Evolutionary conservation across 2,113 vertebrate genomes (phyloP).

Genomic region (Pyxicephalus adspersus): DNA sequence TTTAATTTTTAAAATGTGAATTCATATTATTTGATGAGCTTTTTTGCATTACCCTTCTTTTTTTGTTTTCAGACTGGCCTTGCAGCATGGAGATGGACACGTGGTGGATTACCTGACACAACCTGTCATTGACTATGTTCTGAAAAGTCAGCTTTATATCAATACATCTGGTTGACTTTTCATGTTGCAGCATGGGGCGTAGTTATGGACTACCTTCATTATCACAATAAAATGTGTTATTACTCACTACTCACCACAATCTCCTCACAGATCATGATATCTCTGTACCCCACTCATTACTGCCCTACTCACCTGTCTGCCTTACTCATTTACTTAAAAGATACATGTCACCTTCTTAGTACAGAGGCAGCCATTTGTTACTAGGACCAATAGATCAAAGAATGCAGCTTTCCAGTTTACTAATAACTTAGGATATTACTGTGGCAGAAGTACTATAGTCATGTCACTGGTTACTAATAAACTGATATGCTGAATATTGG

Average conservation of each 20-base stretch:
- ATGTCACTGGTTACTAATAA: too few relatives aligned
- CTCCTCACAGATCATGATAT: conserved; percentile 35
- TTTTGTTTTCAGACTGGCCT: conserved; percentile 81
- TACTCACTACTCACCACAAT: conserved; percentile 35
- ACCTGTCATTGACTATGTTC: conserved; percentile 97
- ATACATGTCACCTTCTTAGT: too few relatives aligned
- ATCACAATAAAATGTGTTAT: conserved; percentile 54
- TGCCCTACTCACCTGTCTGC: conserved; percentile 38
- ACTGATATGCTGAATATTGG: too few relatives aligned
- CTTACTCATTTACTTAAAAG: conserved; percentile 21
- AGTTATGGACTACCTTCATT: conserved; percentile 52
- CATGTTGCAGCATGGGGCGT: neutral
- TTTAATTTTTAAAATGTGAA: too few relatives aligned
- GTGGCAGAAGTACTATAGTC: too few relatives aligned
- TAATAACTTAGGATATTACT: too few relatives aligned
- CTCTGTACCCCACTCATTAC: conserved; percentile 34
- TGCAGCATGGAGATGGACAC: conserved; percentile 96
- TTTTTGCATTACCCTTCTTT: too few relatives aligned
- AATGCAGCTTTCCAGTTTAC: too few relatives aligned
- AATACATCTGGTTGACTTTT: conserved; percentile 87
- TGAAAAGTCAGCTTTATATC: conserved; percentile 98
- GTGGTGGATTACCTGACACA: conserved; percentile 96
- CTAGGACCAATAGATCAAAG: too few relatives aligned
- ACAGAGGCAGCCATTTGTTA: too few relatives aligned
- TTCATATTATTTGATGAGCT: neutral